Percentiles rank a stretch among this genome's conserved stretches.
Conservation (phyloP, 2,888 invertebrate genomes). For the Temnothorax ravouxi region DNA sequence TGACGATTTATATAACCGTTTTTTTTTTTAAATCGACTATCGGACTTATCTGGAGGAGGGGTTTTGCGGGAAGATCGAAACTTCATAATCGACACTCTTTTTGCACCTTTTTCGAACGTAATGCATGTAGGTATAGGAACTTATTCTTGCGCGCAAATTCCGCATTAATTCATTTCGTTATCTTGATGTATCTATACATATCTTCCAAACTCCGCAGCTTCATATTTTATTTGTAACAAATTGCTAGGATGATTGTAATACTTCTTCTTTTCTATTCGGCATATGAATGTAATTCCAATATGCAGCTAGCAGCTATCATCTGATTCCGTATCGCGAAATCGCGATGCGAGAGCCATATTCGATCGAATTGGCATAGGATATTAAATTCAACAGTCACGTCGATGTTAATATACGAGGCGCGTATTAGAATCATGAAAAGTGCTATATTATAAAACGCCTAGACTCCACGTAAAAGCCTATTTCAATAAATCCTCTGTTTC, state of each 20-base stretch:
- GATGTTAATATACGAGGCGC: neutral
- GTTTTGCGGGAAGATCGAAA: neutral
- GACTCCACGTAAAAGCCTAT: neutral
- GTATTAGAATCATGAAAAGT: neutral
- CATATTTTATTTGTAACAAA: neutral
- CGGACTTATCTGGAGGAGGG: neutral
- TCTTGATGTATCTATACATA: neutral
- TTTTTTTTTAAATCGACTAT: neutral
- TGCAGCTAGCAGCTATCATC: too few relatives aligned
- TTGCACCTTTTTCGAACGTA: neutral
- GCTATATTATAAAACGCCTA: neutral
- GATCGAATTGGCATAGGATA: conserved; percentile 2
- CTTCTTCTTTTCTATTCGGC: neutral
- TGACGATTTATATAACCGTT: too few relatives aligned
- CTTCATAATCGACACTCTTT: neutral
- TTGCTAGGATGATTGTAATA: neutral
- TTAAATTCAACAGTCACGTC: conserved; percentile 6
- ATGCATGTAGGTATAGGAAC: neutral
- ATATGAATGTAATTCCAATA: neutral
- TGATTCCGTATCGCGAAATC: neutral
- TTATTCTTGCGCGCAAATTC: neutral
- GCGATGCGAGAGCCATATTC: neutral
- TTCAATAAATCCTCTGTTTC: neutral
- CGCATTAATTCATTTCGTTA: neutral
- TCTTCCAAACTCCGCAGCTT: neutral